Evolutionary conservation across 2,888 invertebrate species (phyloP), one percentile per base, ranked within the genome.

Genomic region (Mimas tiliae): DNA sequence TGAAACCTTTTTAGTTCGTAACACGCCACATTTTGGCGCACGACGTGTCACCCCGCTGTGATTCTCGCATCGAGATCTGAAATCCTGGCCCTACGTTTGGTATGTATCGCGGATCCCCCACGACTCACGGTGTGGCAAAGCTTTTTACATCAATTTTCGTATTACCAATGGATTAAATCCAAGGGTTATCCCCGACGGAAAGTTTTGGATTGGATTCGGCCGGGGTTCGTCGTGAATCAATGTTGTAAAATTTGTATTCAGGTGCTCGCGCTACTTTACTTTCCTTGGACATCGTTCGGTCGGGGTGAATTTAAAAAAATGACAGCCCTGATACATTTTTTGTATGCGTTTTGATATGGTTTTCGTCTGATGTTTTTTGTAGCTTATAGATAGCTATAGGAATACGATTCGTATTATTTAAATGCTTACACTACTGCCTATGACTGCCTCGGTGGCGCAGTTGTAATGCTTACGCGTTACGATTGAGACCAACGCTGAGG

Each of bases 61-160:
- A 90, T 90, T 90, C 88, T 58, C 58, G 48, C 42, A 50, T 62
- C 62, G 58, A 85, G 87, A 87, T 86, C 86, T 86, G 83, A 86
- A 86, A 89, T 87, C 85, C 83, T 87, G 84, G 78, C 80, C 76
- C 11, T 21, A 19, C 47, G 58, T 52, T 64, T 67, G 42, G 62
- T 64, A 67, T 90, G 89, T 86, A 83, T 83, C 83, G 76, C 80
- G 79, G 73, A 74, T 74, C 80, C 68, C 78, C 80, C 82, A 73
- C 76, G 77, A 78, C 78, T 83, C 71, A 72, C 80, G 79, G 83
- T 82, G 87, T 78, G 85, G 85, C 76, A 81, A 80, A 85, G 82
- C 87, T 86, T 89, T 89, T 89, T 89, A 92, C 91, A 91, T 91
- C 91, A 92, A 91, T 93, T 93, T 92, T 93, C 91, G 90, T 90